Evolutionary conservation across 2,888 invertebrate genomes (phyloP), one percentile per base, ranked within the genome.

Genomic region (Sphinx pinastri): DNA sequence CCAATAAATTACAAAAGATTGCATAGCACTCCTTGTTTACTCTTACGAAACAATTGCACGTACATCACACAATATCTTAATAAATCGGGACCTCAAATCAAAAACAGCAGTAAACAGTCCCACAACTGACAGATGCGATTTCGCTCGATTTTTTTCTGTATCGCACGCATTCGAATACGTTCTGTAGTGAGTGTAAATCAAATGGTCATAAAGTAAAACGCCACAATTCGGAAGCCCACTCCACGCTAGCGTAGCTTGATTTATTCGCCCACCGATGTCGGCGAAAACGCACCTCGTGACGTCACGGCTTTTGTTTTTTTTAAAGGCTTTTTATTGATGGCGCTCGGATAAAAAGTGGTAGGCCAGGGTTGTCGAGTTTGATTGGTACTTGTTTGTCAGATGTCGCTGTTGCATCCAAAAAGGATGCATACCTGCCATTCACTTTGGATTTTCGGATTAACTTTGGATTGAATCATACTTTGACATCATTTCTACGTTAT

Each of bases 251-350:
- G 83, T 74, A 83, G 73, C 79, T 87, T 92, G 93, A 93, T 93
- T 93, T 94, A 93, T 92, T 84, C 87, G 85, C 83, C 82, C 84
- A 83, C 88, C 89, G 86, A 86, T 88, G 91, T 87, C 89, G 88
- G 90, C 89, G 92, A 88, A 88, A 92, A 90, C 91, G 91, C 88
- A 90, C 88, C 91, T 89, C 85, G 89, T 92, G 93, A 93, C 93
- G 93, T 92, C 92, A 91, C 86, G 79, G 88, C 84, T 87, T 92
- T 91, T 78, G 84, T 83, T 85, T 88, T 89, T 87, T 83, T 83
- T 81, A 79, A 80, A 82, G 81, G 81, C 81, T 85, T 91, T 92
- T 93, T 92, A 93, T 93, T 91, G 92, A 93, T 92, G 92, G 91
- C 87, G 88, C 84, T 85, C 86, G 88, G 90, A 89, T 90, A 91